phyloP scores from a whole-genome alignment of 2,888 invertebrate species.

The Dryocosmus kuriphilus region DNA sequence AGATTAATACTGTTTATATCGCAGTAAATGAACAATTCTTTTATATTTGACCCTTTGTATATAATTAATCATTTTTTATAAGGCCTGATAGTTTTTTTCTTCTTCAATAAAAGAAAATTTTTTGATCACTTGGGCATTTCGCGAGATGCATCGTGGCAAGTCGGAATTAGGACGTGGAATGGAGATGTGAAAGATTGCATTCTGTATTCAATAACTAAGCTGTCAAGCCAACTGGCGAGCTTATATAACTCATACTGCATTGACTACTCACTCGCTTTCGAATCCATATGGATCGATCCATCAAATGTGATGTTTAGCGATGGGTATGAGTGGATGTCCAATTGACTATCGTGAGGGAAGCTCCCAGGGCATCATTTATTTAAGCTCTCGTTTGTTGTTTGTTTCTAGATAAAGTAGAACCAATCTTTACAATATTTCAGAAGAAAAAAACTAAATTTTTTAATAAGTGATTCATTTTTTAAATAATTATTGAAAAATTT shows the following conservation, averaged over 20 bases:
- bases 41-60: no score
- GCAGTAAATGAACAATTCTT: no score
- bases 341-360: conserved; percentile 7
- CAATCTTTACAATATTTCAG: background rate
- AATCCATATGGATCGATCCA: conserved; percentile 59
- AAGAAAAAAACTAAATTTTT: background rate
- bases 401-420: background rate
- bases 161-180: conserved; percentile 5
- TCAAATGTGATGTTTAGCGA: conserved; percentile 47
- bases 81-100: background rate
- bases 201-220: conserved; percentile 72
- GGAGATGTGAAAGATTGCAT: conserved; percentile 68
- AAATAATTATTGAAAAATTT: no score
- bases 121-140: background rate
- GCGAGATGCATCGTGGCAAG: background rate
- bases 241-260: conserved; percentile 63
- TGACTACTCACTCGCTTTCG: conserved; percentile 41
- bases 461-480: background rate
- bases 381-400: background rate
- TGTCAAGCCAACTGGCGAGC: conserved; percentile 64
- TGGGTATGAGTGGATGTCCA: conserved; percentile 43
- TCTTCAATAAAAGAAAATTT: background rate
- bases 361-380: background rate
- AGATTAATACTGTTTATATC: no score
- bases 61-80: no score